Evolutionary conservation across 2,797 vertebrate species (phyloP).

Genomic region (Hemibagrus guttatus): DNA sequence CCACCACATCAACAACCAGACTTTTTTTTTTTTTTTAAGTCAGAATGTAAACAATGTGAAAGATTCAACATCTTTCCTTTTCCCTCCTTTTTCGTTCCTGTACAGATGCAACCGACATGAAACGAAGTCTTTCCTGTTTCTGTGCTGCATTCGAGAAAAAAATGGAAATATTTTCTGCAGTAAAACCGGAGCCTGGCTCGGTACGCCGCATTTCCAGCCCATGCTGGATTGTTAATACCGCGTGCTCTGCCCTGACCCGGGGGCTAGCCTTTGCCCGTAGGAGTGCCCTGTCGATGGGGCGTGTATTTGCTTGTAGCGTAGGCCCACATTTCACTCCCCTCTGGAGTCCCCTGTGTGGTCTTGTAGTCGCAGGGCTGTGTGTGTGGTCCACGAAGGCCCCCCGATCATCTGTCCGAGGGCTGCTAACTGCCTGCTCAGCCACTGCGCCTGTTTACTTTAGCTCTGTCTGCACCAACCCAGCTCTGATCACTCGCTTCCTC

Average conservation of each 20-base stretch:
- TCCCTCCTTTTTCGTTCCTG: neutral
- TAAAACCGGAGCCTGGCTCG: neutral
- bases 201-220: constrained; percentile 36
- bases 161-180: neutral
- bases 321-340: constrained; percentile 61
- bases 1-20: too few species aligned
- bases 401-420: constrained; percentile 97
- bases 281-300: constrained; percentile 72
- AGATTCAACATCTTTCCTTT: neutral
- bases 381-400: constrained; percentile 83
- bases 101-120: constrained; percentile 41
- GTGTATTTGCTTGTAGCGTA: constrained; percentile 79
- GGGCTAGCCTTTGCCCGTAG: constrained; percentile 67
- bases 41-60: neutral
- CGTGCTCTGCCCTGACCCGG: constrained; percentile 63
- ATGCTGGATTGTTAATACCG: constrained; percentile 69
- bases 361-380: constrained; percentile 66
- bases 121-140: constrained; percentile 74
- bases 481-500: constrained; percentile 91
- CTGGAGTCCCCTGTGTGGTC: constrained; percentile 83
- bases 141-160: constrained; percentile 27
- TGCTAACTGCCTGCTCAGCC: constrained; percentile 96
- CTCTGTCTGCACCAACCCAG: constrained; percentile 96
- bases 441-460: constrained; percentile 99
- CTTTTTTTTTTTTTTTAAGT: neutral